Conservation (phyloP, 2,113 vertebrate genomes). For the Melierax canorus region DNA sequence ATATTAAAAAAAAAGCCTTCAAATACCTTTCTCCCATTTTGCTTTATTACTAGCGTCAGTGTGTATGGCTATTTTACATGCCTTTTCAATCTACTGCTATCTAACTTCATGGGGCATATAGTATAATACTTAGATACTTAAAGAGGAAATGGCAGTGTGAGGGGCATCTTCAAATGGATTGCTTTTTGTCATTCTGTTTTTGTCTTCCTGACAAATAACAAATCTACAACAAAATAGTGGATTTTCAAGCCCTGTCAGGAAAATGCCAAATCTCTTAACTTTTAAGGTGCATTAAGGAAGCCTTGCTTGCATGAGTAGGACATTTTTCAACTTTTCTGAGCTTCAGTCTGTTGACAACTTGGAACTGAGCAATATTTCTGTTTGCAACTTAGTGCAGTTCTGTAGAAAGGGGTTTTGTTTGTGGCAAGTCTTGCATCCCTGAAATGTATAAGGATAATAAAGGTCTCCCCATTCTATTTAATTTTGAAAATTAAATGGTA, state of each 20-base stretch:
- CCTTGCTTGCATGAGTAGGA: neutral
- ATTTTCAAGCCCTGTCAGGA: neutral
- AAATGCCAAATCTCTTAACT: neutral
- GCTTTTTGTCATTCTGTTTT: neutral
- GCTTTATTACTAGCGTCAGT: neutral
- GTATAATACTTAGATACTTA: neutral
- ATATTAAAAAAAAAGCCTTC: neutral
- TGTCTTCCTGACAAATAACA: neutral
- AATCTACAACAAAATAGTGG: neutral
- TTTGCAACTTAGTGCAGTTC: neutral
- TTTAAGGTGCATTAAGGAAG: neutral
- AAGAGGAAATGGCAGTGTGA: neutral
- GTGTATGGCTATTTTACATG: neutral
- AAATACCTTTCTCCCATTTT: neutral
- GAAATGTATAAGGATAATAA: neutral
- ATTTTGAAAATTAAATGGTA: neutral
- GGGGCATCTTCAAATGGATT: neutral
- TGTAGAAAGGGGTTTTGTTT: neutral
- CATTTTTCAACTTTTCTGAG: neutral
- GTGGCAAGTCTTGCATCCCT: neutral
- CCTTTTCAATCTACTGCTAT: neutral
- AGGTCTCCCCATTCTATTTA: neutral
- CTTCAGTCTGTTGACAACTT: neutral
- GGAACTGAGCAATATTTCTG: neutral
- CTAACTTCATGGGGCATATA: neutral